phyloP scores from a whole-genome alignment of 2,113 vertebrate genomes.

The Notiomystis cincta region DNA sequence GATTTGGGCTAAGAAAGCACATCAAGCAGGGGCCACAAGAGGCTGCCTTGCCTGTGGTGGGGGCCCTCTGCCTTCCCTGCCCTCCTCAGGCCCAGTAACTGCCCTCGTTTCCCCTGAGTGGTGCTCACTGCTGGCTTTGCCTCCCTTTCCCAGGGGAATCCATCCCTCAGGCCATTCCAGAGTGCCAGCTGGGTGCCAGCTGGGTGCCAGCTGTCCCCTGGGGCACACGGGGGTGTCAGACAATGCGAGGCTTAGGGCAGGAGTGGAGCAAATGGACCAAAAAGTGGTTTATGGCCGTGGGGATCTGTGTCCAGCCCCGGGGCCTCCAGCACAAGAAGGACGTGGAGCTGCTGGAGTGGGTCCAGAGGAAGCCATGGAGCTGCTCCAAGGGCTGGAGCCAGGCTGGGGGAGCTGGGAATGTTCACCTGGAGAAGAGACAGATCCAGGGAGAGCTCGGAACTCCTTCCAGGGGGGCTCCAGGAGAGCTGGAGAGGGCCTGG shows the following conservation, averaged over 20 bases:
- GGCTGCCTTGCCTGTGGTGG: neutral
- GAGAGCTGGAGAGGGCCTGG: neutral
- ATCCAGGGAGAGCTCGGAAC: neutral
- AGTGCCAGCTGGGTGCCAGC: neutral
- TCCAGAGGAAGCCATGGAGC: neutral
- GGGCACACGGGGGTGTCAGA: neutral
- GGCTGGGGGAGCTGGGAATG: neutral
- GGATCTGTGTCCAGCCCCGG: neutral
- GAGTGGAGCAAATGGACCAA: neutral
- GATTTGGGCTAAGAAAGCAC: neutral
- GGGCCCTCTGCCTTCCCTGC: neutral
- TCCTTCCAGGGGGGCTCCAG: neutral
- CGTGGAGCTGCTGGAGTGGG: neutral
- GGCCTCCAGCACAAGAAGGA: neutral
- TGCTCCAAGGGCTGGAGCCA: neutral
- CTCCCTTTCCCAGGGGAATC: neutral
- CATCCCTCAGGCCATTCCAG: neutral
- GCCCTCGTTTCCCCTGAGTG: neutral
- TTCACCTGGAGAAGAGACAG: neutral
- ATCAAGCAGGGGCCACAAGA: neutral
- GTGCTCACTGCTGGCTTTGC: neutral
- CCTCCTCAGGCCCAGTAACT: neutral
- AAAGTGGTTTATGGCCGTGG: neutral
- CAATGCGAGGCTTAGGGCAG: too few relatives aligned
- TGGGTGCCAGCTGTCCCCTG: neutral